Percentiles rank a stretch among this genome's conserved stretches.
Evolutionary conservation across 2,888 invertebrate genomes (phyloP).

Genomic region (Eupeodes luniger): DNA sequence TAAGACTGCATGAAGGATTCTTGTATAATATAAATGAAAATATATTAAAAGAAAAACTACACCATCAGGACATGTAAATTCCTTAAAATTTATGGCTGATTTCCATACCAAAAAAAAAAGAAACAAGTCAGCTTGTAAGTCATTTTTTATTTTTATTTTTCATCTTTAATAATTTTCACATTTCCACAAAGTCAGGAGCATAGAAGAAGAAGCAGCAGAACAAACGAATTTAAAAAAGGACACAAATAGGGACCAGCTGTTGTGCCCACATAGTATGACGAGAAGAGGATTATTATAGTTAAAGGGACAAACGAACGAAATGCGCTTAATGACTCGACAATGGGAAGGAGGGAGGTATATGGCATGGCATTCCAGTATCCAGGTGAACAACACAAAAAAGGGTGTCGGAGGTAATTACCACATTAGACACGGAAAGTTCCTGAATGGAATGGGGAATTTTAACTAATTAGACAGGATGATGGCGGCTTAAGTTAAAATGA

Average conservation of each 20-base stretch:
- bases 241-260: slow-evolving; percentile 27
- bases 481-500: slow-evolving; percentile 12
- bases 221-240: slow-evolving; percentile 22
- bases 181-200: not conserved
- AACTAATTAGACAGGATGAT: slow-evolving; percentile 50
- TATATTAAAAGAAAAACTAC: slow-evolving; percentile 1
- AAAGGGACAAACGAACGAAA: slow-evolving; percentile 51
- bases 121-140: slow-evolving; percentile 56
- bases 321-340: slow-evolving; percentile 60
- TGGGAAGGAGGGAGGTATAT: not conserved
- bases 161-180: slow-evolving; percentile 1
- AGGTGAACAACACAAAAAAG: slow-evolving; percentile 41
- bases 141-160: slow-evolving; percentile 53
- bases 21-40: not conserved
- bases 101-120: slow-evolving; percentile 24
- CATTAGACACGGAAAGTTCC: slow-evolving; percentile 60
- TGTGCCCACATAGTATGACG: slow-evolving; percentile 56
- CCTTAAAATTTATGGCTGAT: slow-evolving; percentile 64
- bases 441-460: slow-evolving; percentile 34
- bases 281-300: not conserved
- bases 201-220: not conserved
- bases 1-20: slow-evolving; percentile 9
- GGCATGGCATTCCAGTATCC: not conserved
- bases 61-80: slow-evolving; percentile 46
- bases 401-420: slow-evolving; percentile 69